phyloP scores from a whole-genome alignment of 2,888 invertebrate genomes.

The Calephelis perditalis region DNA sequence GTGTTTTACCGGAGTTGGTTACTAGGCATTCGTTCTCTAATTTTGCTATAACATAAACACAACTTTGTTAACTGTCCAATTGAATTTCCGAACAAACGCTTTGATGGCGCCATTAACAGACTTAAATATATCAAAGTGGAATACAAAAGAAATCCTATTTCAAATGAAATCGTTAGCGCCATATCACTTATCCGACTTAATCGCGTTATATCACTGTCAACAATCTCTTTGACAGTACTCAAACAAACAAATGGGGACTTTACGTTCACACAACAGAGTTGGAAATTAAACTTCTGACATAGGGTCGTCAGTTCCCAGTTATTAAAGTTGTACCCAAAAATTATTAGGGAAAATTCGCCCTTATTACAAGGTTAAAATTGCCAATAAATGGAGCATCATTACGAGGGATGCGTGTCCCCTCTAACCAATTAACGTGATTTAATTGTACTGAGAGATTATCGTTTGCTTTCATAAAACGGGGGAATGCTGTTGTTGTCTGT shows the following conservation, averaged over 20 bases:
- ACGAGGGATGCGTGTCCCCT: slow-evolving; percentile 43
- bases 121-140: slow-evolving; percentile 35
- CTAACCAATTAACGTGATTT: slow-evolving; percentile 73
- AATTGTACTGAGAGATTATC: slow-evolving; percentile 72
- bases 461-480: slow-evolving; percentile 64
- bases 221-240: slow-evolving; percentile 61
- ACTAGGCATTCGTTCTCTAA: no score
- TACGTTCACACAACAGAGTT: slow-evolving; percentile 20
- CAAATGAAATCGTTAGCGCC: slow-evolving; percentile 66
- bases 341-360: slow-evolving; percentile 28
- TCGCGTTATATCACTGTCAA: slow-evolving; percentile 65
- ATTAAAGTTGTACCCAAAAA: slow-evolving; percentile 11
- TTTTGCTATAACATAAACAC: no score
- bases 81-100: slow-evolving; percentile 7
- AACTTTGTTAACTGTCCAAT: background rate
- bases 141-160: slow-evolving; percentile 38
- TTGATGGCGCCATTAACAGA: slow-evolving; percentile 31
- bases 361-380: slow-evolving; percentile 35
- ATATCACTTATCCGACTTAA: slow-evolving; percentile 69
- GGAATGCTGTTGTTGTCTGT: slow-evolving; percentile 21
- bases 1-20: no score
- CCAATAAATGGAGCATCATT: slow-evolving; percentile 30
- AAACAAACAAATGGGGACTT: slow-evolving; percentile 35
- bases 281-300: slow-evolving; percentile 20
- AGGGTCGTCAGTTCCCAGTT: slow-evolving; percentile 2